Evolutionary conservation across 2,797 vertebrate genomes (phyloP).

Genomic region (Naso thynnoides): DNA sequence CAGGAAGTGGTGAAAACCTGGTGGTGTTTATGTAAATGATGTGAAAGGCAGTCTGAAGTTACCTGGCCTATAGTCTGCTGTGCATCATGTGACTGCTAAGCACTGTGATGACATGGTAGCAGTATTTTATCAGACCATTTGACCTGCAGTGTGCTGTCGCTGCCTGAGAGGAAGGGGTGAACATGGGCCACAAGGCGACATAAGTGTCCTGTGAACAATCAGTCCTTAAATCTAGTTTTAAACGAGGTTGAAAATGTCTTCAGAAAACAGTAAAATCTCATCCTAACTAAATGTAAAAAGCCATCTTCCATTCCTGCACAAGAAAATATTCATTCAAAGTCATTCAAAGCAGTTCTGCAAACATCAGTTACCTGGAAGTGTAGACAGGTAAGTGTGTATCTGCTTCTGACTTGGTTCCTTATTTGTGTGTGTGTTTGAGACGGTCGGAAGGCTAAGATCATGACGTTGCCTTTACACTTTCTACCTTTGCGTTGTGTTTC

Average conservation of each 20-base stretch:
- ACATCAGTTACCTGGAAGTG: not conserved
- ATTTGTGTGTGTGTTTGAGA: not conserved
- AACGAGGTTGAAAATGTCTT: no score
- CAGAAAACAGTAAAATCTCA: not conserved
- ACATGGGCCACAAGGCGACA: no score
- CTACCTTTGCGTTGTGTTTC: slow-evolving; percentile 15
- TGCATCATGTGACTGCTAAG: not conserved
- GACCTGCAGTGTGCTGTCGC: not conserved
- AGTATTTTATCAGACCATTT: not conserved
- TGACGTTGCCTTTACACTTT: slow-evolving; percentile 46
- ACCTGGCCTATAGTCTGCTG: not conserved
- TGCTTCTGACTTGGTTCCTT: no score
- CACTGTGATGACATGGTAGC: not conserved
- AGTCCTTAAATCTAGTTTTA: no score
- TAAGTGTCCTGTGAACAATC: no score
- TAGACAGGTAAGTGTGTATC: no score
- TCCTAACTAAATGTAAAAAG: not conserved
- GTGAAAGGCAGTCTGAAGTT: not conserved
- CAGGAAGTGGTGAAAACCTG: not conserved
- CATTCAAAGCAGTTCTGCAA: not conserved
- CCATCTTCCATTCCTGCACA: not conserved
- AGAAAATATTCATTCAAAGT: not conserved
- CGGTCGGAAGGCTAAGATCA: not conserved
- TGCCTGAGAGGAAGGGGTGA: not conserved
- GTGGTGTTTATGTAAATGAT: not conserved